These are phyloP conservation scores for Biston betularia DNA, from an alignment of 2,888 invertebrate species.

Conservation along the genomic window DNA sequence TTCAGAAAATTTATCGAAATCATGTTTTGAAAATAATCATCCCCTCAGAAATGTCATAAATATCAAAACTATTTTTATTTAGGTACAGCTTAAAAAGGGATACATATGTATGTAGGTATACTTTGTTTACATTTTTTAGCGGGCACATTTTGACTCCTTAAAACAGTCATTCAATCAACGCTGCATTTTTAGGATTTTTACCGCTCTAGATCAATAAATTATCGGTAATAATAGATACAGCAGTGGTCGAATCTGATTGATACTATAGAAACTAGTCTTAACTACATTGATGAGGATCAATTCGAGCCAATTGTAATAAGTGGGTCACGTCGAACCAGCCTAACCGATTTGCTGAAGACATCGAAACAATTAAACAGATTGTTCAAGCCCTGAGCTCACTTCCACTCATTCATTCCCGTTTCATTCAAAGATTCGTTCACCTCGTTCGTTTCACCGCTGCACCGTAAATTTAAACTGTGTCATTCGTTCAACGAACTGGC, in stretches of 20 bases:
- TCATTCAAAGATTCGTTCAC: constrained; percentile 47
- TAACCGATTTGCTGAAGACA: constrained; percentile 61
- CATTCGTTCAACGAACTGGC: constrained; percentile 36
- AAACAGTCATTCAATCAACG: constrained; percentile 38
- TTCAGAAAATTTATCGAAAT: too few species aligned
- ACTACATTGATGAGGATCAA: constrained; percentile 64
- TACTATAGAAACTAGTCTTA: constrained; percentile 51
- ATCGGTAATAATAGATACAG: constrained; percentile 34
- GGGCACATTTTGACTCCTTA: too few species aligned
- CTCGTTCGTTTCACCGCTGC: constrained; percentile 44
- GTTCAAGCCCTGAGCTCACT: constrained; percentile 54
- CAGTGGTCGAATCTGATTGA: constrained; percentile 44
- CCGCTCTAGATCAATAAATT: constrained; percentile 35
- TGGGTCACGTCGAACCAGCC: constrained; percentile 61
- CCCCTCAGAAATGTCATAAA: too few species aligned
- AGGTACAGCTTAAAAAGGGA: too few species aligned
- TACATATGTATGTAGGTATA: too few species aligned
- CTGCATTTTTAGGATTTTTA: background rate
- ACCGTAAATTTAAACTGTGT: constrained; percentile 32
- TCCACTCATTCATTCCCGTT: constrained; percentile 61
- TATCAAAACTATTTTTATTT: too few species aligned
- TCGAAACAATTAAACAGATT: constrained; percentile 61
- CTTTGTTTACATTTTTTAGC: too few species aligned
- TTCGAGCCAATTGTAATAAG: constrained; percentile 66
- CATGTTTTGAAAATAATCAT: too few species aligned